Evolutionary conservation across 2,888 invertebrate species (phyloP).

Genomic region (Agrilus cyanescens): DNA sequence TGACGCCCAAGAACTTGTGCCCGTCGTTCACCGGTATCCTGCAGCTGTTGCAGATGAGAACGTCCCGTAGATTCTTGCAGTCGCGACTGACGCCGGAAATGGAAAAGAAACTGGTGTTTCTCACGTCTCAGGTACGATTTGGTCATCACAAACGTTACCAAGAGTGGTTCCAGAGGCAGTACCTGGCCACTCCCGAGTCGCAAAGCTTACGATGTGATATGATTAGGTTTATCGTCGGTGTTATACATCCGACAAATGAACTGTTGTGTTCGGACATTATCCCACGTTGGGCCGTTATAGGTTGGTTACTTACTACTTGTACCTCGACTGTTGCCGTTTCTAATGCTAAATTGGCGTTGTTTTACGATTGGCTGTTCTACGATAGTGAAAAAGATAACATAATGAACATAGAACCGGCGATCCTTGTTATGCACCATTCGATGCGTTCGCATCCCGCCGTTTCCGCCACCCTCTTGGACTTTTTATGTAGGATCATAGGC

Average conservation of each 20-base stretch:
- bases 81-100: slow-evolving; percentile 83
- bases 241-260: slow-evolving; percentile 89
- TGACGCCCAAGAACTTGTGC: slow-evolving; percentile 62
- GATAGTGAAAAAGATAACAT: slow-evolving; percentile 86
- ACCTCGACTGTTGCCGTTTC: slow-evolving; percentile 81
- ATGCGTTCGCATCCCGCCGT: slow-evolving; percentile 85
- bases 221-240: slow-evolving; percentile 86
- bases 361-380: slow-evolving; percentile 90
- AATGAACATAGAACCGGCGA: slow-evolving; percentile 92
- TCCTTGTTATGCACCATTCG: slow-evolving; percentile 87
- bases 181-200: slow-evolving; percentile 82
- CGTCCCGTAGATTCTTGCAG: slow-evolving; percentile 75
- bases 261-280: slow-evolving; percentile 87
- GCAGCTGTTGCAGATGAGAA: slow-evolving; percentile 70
- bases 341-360: slow-evolving; percentile 82
- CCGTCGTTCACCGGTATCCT: slow-evolving; percentile 69
- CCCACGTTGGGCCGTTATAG: slow-evolving; percentile 90
- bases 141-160: slow-evolving; percentile 84
- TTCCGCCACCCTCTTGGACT: slow-evolving; percentile 81
- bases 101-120: slow-evolving; percentile 81
- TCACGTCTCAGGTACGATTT: slow-evolving; percentile 75
- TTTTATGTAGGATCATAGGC: slow-evolving; percentile 80
- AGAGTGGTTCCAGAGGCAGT: slow-evolving; percentile 90
- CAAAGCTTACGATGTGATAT: slow-evolving; percentile 85
- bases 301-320: slow-evolving; percentile 85